Evolutionary conservation across 2,888 invertebrate genomes (phyloP).

Genomic region (Leucophora obtusa): DNA sequence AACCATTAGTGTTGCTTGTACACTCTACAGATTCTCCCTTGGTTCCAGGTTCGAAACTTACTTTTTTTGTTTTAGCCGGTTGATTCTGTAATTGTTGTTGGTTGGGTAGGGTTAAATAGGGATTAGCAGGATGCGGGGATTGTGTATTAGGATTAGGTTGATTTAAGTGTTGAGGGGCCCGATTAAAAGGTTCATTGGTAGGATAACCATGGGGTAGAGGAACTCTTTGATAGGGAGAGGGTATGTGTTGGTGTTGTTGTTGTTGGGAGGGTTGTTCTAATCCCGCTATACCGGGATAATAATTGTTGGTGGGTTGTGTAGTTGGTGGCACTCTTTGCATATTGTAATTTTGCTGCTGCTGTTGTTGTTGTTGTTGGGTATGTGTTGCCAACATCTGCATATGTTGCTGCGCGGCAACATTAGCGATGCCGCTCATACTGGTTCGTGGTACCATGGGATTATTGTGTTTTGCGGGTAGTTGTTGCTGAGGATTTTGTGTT

Average conservation of each 20-base stretch:
- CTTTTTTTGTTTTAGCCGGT: constrained; percentile 83
- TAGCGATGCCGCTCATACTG: constrained; percentile 77
- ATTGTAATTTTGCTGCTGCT: constrained; percentile 72
- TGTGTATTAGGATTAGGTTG: constrained; percentile 58
- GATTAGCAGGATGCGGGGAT: constrained; percentile 63
- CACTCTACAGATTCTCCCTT: constrained; percentile 81
- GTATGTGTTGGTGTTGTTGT: constrained; percentile 65
- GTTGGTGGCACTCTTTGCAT: constrained; percentile 41
- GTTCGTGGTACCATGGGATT: constrained; percentile 71
- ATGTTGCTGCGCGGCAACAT: constrained; percentile 74
- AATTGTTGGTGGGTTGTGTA: constrained; percentile 49
- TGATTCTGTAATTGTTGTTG: constrained; percentile 73
- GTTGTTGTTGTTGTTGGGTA: constrained; percentile 72
- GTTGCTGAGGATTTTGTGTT: constrained; percentile 65
- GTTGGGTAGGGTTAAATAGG: constrained; percentile 76
- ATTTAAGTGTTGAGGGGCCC: constrained; percentile 67
- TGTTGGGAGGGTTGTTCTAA: constrained; percentile 52
- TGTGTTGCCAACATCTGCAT: constrained; percentile 72
- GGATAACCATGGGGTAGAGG: constrained; percentile 82
- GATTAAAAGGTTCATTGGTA: constrained; percentile 80
- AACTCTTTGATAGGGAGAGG: constrained; percentile 82
- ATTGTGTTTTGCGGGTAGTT: constrained; percentile 69
- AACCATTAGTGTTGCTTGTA: constrained; percentile 36
- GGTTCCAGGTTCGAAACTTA: constrained; percentile 86
- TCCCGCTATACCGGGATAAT: constrained; percentile 65